Evolutionary conservation across 1,140 invertebrate species (phyloP), one percentile per base, ranked within the genome.

Genomic region (Scaptomyza graminum): DNA sequence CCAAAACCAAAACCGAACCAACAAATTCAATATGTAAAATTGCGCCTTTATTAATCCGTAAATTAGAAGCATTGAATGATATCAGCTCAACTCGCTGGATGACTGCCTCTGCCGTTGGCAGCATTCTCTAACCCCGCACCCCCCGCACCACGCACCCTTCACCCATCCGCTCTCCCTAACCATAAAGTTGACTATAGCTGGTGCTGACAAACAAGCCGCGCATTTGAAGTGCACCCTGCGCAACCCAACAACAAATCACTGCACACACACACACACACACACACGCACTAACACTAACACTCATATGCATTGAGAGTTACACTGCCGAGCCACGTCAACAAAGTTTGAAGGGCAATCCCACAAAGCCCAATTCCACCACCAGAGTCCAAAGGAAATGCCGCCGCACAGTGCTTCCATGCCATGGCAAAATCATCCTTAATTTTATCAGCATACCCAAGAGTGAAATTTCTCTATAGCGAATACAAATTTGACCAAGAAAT

Each of bases 11-110:
- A 34, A 34, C 31, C 31, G 9, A 34, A 52, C 55, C 60, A 22
- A 69, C 62, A 67, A 87, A 79, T 87, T 88, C 83, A 81, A 83
- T 87, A 88, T 87, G 82, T 88, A 87, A 87, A 87, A 71, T 79
- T 88, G 84, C 72, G 83, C 83, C 83, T 88, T 89, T 76, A 87
- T 87, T 87, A 87, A 87, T 87, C 83, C 83, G 83, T 83, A 87
- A 87, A 87, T 87, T 87, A 87, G 83, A 87, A 87, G 79, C 83
- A 88, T 83, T 79, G 72, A 88, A 79, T 76, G 83, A 74, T 88
- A 88, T 79, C 79, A 73, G 52, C 63, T 63, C 43, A 57, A 57
- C 49, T 54, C 43, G 37, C 44, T 22, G 68, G 15, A 56, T 61
- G 44, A 47, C 64, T 39, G 59, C 43, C 43, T 39, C 12, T 62